Evolutionary conservation across 2,888 invertebrate genomes (phyloP).

Genomic region (Diplazon laetatorius): DNA sequence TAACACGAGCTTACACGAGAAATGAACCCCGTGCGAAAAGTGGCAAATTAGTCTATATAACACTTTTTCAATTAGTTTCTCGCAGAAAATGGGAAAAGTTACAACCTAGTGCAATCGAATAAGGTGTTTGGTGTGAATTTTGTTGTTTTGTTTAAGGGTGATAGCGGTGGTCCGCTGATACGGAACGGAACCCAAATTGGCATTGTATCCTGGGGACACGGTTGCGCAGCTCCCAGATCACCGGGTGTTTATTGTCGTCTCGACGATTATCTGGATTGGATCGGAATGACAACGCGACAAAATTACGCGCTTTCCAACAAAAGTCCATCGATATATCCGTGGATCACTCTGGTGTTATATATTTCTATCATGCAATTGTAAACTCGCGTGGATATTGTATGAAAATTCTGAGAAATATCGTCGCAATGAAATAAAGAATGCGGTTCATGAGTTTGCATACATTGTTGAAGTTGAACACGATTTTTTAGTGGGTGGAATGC

Average conservation of each 20-base stretch:
- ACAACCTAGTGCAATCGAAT: too few species aligned
- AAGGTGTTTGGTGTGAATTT: neutral
- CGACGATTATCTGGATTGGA: constrained; percentile 73
- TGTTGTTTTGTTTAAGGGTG: constrained; percentile 69
- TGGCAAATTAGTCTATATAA: too few species aligned
- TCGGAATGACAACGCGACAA: constrained; percentile 67
- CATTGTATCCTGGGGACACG: constrained; percentile 75
- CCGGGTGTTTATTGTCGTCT: constrained; percentile 76
- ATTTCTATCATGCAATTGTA: neutral
- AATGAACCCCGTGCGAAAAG: too few species aligned
- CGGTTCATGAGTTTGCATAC: too few species aligned
- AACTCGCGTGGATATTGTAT: too few species aligned
- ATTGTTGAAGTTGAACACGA: too few species aligned
- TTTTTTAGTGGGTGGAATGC: too few species aligned
- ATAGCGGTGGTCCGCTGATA: constrained; percentile 76
- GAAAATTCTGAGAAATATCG: too few species aligned
- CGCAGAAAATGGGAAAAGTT: too few species aligned
- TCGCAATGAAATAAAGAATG: too few species aligned
- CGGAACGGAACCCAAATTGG: constrained; percentile 72
- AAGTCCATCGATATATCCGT: neutral
- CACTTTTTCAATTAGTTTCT: constrained; percentile 7
- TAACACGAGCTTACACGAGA: too few species aligned
- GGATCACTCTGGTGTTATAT: constrained; percentile 21
- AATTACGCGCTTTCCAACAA: constrained; percentile 52
- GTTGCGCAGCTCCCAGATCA: constrained; percentile 71